Conservation (phyloP, 2,888 invertebrate species). For the Thecophora atra region DNA sequence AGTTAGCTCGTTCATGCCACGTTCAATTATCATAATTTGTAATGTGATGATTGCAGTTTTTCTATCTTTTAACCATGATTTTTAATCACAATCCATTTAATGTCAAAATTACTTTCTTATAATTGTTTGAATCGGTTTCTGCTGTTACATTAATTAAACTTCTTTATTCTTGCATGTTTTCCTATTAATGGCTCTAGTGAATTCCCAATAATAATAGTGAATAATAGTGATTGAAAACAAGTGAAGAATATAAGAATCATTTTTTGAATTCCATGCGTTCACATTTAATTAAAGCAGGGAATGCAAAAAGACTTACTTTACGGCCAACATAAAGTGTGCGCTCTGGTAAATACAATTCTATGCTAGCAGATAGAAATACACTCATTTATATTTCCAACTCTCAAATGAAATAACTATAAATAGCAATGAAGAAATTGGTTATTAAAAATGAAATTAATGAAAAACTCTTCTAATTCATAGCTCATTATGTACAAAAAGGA, state of each 20-base stretch:
- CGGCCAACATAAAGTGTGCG: conserved; percentile 63
- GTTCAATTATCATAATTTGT: too few species aligned
- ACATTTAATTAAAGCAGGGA: conserved; percentile 50
- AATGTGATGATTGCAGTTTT: too few species aligned
- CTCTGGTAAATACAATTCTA: conserved; percentile 58
- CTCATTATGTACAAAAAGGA: too few species aligned
- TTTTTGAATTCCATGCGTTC: conserved; percentile 32
- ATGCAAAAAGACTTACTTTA: conserved; percentile 63
- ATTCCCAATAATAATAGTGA: conserved; percentile 12
- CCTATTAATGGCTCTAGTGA: neutral
- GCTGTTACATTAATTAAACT: neutral
- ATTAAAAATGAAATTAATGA: too few species aligned
- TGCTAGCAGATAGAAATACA: conserved; percentile 4
- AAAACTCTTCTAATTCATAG: too few species aligned
- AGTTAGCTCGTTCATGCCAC: too few species aligned
- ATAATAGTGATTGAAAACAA: neutral
- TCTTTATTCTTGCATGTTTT: conserved; percentile 8
- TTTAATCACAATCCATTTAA: too few species aligned
- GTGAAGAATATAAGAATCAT: conserved; percentile 9
- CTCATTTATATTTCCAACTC: neutral
- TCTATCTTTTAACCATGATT: too few species aligned
- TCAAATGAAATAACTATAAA: too few species aligned
- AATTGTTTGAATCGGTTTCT: too few species aligned
- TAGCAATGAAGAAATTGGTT: too few species aligned
- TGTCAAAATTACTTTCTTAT: too few species aligned